A percentile compares a stretch with the other conserved stretches of the same genome.
phyloP scores from a whole-genome alignment of 2,797 vertebrate species.

The Oreonectes daqikongensis region DNA sequence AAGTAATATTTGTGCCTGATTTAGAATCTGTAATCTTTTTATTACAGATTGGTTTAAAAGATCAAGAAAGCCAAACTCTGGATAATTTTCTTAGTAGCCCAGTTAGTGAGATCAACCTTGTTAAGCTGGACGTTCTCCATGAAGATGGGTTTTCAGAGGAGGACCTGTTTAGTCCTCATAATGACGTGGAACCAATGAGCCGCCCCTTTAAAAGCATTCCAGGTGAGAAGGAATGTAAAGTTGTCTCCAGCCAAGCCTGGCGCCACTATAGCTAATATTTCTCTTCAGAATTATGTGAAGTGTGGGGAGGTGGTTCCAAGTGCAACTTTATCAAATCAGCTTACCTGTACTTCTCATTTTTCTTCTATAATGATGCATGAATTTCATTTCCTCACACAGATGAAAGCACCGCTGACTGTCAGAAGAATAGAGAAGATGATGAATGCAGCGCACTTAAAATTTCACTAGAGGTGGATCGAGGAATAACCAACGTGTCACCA shows the following conservation, averaged over 20 bases:
- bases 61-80: slow-evolving; percentile 22
- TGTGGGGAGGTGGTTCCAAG: slow-evolving; percentile 47
- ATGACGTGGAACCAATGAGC: slow-evolving; percentile 43
- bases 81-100: slow-evolving; percentile 6
- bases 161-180: slow-evolving; percentile 17
- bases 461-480: slow-evolving; percentile 54
- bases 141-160: slow-evolving; percentile 20
- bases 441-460: slow-evolving; percentile 42
- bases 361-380: slow-evolving; percentile 51
- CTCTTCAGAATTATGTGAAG: slow-evolving; percentile 54
- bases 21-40: not conserved
- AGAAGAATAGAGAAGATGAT: slow-evolving; percentile 41
- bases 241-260: slow-evolving; percentile 53
- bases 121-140: slow-evolving; percentile 14
- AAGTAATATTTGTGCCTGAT: not conserved
- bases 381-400: slow-evolving; percentile 58
- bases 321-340: slow-evolving; percentile 55
- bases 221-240: slow-evolving; percentile 55
- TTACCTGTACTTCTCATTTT: slow-evolving; percentile 57
- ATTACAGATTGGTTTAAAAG: slow-evolving; percentile 25
- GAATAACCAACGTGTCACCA: slow-evolving; percentile 57
- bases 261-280: slow-evolving; percentile 54
- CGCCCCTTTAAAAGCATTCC: slow-evolving; percentile 46
- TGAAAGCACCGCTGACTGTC: slow-evolving; percentile 43
- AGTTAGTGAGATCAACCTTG: slow-evolving; percentile 24